Conservation (phyloP, 2,888 invertebrate species). For the Agonum fuliginosum region DNA sequence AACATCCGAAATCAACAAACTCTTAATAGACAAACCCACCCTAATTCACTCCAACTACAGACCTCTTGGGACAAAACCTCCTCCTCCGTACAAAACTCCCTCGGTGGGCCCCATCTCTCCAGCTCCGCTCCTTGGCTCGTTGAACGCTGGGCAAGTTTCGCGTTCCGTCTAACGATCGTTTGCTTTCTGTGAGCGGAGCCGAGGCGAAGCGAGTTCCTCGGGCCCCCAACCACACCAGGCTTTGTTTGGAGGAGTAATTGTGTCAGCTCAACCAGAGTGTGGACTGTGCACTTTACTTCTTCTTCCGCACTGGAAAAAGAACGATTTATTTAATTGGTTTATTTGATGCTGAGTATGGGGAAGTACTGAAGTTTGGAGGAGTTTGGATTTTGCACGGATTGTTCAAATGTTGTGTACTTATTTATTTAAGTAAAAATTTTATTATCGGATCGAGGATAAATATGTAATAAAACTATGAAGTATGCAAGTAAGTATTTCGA, state of each 20-base stretch:
- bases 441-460: no score
- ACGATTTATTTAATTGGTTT: constrained; percentile 33
- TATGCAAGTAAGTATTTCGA: no score
- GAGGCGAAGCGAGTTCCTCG: constrained; percentile 17
- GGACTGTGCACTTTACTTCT: constrained; percentile 42
- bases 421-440: no score
- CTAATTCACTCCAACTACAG: background rate
- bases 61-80: background rate
- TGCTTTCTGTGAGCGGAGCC: constrained; percentile 16
- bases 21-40: background rate
- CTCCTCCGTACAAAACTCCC: background rate
- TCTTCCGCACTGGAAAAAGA: constrained; percentile 6
- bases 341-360: constrained; percentile 24
- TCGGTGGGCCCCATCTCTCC: no score
- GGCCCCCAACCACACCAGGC: background rate
- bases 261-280: constrained; percentile 45
- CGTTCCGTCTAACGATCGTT: constrained; percentile 36
- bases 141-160: constrained; percentile 18
- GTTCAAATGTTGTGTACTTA: no score
- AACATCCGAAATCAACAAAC: no score
- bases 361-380: no score
- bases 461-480: no score
- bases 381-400: no score
- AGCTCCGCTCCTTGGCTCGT: constrained; percentile 11
- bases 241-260: constrained; percentile 49